Conservation (phyloP, 2,888 invertebrate species). For the Andricus curvator region DNA sequence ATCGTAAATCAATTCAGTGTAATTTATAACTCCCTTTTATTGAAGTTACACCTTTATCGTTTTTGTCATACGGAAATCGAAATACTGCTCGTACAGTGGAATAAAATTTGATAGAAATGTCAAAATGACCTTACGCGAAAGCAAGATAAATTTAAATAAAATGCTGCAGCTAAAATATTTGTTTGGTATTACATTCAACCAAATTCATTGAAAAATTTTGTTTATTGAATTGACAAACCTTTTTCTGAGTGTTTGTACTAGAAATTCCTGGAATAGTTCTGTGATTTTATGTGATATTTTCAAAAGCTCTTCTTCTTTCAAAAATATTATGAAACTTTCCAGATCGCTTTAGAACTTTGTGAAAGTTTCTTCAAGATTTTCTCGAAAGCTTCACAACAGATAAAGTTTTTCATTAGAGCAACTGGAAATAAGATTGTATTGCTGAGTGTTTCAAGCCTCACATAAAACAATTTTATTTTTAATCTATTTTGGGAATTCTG, state of each 20-base stretch:
- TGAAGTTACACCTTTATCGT: conserved; percentile 21
- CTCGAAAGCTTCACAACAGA: background rate
- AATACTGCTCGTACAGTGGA: background rate
- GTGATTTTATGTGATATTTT: background rate
- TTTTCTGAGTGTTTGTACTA: background rate
- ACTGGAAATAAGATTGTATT: background rate
- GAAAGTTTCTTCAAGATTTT: background rate
- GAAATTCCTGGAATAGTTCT: background rate
- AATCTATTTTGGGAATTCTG: no score
- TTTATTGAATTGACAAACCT: background rate
- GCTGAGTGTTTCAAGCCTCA: no score
- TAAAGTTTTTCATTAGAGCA: background rate
- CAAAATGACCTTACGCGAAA: background rate
- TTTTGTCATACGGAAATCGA: conserved; percentile 20
- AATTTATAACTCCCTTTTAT: conserved; percentile 22
- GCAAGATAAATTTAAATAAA: background rate
- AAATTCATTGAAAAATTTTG: background rate
- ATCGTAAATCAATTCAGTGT: background rate
- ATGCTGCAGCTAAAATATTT: background rate
- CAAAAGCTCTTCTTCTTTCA: background rate
- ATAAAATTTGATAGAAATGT: conserved; percentile 24
- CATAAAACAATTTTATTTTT: no score
- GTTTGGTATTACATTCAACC: background rate
- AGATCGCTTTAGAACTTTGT: background rate
- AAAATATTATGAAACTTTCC: background rate